phyloP scores from a whole-genome alignment of 2,888 invertebrate species.

The Acronicta psi region DNA sequence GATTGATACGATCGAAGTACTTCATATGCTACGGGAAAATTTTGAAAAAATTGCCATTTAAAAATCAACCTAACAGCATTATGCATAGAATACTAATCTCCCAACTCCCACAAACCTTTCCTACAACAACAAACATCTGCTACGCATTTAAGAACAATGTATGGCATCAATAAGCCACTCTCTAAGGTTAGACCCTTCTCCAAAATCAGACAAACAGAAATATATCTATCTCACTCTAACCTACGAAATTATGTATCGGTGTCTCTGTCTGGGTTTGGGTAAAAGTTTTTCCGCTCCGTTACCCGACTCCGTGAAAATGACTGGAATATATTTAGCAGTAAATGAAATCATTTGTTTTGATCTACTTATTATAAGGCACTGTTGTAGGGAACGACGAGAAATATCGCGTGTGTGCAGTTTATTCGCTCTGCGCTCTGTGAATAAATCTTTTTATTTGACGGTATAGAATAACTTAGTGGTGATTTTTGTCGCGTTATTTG shows the following conservation, averaged over 20 bases:
- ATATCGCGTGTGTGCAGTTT: constrained; percentile 39
- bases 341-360: constrained; percentile 82
- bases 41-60: not conserved
- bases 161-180: constrained; percentile 74
- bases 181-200: constrained; percentile 63
- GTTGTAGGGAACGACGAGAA: constrained; percentile 27
- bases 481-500: not conserved
- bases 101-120: constrained; percentile 48
- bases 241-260: constrained; percentile 8
- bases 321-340: constrained; percentile 77
- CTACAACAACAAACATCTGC: constrained; percentile 67
- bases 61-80: constrained; percentile 15
- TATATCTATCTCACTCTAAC: constrained; percentile 52
- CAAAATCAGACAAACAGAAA: constrained; percentile 52
- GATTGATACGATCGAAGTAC: too few species aligned
- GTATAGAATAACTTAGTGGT: constrained; percentile 11
- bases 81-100: constrained; percentile 17
- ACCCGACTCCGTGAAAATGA: constrained; percentile 72
- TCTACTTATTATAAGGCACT: constrained; percentile 63
- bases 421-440: constrained; percentile 11
- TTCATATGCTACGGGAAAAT: not conserved
- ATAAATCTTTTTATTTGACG: constrained; percentile 17
- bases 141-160: constrained; percentile 71
- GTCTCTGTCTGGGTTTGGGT: constrained; percentile 58
- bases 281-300: constrained; percentile 76